Conservation (phyloP, 2,888 invertebrate species). For the Drosophila robusta region DNA sequence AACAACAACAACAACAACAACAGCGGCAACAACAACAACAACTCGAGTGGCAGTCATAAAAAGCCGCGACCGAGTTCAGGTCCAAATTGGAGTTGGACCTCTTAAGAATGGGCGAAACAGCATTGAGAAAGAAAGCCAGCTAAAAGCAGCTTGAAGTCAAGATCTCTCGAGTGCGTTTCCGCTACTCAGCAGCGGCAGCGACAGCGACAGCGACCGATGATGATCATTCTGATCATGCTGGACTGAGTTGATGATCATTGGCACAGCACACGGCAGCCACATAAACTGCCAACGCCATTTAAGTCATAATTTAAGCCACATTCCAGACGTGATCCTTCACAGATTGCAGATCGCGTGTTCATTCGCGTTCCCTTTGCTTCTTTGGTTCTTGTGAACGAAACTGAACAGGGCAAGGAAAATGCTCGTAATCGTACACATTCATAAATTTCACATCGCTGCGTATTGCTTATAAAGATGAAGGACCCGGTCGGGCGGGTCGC, state of each 20-base stretch:
- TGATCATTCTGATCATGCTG: conserved; percentile 16
- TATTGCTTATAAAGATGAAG: conserved; percentile 28
- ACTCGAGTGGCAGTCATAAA: conserved; percentile 39
- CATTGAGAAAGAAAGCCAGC: conserved; percentile 76
- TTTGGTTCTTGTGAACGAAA: conserved; percentile 48
- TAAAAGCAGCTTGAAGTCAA: conserved; percentile 68
- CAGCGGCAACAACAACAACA: background rate
- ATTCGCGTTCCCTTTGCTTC: conserved; percentile 22
- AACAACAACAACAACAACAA: conserved; percentile 25
- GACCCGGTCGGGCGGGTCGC: conserved; percentile 12
- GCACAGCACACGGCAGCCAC: conserved; percentile 72
- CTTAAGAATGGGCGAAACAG: conserved; percentile 79
- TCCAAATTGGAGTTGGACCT: conserved; percentile 63
- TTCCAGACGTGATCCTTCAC: conserved; percentile 80
- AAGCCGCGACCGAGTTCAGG: conserved; percentile 47
- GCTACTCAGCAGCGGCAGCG: conserved; percentile 55
- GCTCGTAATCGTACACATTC: conserved; percentile 66
- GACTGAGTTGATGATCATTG: conserved; percentile 25
- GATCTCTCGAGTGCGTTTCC: conserved; percentile 73
- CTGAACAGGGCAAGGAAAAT: conserved; percentile 48
- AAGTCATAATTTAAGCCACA: conserved; percentile 81
- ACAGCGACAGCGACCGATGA: background rate
- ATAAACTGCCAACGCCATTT: conserved; percentile 82
- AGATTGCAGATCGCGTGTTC: conserved; percentile 78
- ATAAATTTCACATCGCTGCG: conserved; percentile 75